These are phyloP conservation scores for Geopemphigus sp. DNA, from an alignment of 1,140 invertebrate species.

Conservation along the genomic window DNA sequence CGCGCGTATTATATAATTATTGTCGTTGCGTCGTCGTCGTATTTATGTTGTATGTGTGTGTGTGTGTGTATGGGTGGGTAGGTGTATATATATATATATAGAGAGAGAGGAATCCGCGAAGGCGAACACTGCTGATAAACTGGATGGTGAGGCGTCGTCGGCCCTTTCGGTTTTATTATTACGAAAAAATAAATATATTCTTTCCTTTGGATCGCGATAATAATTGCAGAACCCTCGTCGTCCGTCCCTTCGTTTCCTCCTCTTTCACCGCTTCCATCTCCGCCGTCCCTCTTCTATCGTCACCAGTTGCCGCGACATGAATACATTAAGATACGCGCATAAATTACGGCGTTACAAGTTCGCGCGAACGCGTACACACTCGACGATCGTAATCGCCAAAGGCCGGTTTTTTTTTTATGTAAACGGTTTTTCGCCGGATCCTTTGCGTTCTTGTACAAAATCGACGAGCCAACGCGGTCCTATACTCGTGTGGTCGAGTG, in stretches of 20 bases:
- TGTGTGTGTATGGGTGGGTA: no score
- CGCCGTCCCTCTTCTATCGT: no score
- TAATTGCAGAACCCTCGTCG: background rate
- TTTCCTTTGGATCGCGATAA: conserved; percentile 24
- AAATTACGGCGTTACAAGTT: conserved; percentile 19
- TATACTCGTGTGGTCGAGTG: background rate
- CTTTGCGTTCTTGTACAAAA: background rate
- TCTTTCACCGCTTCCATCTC: background rate
- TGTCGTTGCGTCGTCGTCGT: no score
- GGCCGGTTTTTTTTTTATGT: background rate
- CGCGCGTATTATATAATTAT: conserved; percentile 4
- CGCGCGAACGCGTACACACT: background rate
- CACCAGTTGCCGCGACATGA: background rate
- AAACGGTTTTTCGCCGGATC: no score
- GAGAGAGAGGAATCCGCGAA: background rate
- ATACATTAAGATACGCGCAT: background rate
- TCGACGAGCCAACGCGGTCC: background rate
- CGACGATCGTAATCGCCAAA: background rate
- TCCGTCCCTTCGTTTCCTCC: no score
- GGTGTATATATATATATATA: background rate
- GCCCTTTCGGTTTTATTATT: conserved; percentile 14
- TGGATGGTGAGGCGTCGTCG: no score
- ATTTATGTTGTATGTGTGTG: no score
- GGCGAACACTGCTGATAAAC: conserved; percentile 7
- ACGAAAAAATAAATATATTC: conserved; percentile 8